A percentile compares a stretch with the other conserved stretches of the same genome.
phyloP scores from a whole-genome alignment of 2,113 vertebrate species.

The Tauraco erythrolophus region DNA sequence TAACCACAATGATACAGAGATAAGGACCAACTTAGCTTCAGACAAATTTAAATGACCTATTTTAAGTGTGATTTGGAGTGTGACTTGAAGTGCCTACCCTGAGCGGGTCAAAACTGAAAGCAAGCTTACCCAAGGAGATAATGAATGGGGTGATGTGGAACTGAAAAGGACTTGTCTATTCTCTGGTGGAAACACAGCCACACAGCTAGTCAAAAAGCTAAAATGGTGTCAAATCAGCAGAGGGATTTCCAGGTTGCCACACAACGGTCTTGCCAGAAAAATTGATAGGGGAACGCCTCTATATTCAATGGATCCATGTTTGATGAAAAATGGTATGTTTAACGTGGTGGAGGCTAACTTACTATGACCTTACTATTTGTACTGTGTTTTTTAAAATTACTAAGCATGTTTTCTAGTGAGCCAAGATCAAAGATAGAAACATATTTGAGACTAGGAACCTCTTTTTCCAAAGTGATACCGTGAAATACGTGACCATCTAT shows the following conservation, averaged over 20 bases:
- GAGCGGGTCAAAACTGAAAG: background rate
- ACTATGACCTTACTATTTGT: background rate
- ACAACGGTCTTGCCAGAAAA: background rate
- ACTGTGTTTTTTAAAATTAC: background rate
- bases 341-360: background rate
- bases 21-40: background rate
- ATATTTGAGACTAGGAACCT: background rate
- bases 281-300: background rate
- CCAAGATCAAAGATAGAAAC: background rate
- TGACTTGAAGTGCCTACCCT: background rate
- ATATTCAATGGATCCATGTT: fast-evolving
- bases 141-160: background rate
- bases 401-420: background rate
- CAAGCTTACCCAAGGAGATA: background rate
- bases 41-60: background rate
- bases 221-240: background rate
- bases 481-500: background rate
- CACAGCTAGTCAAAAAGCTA: background rate
- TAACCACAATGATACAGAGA: background rate
- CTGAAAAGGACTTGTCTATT: background rate
- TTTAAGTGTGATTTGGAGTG: background rate
- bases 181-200: background rate
- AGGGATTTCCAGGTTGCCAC: background rate
- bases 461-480: background rate
- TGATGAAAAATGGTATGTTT: background rate